Evolutionary conservation across 2,888 invertebrate species (phyloP), one percentile per base, ranked within the genome.

Genomic region (Synanthedon formicaeformis): DNA sequence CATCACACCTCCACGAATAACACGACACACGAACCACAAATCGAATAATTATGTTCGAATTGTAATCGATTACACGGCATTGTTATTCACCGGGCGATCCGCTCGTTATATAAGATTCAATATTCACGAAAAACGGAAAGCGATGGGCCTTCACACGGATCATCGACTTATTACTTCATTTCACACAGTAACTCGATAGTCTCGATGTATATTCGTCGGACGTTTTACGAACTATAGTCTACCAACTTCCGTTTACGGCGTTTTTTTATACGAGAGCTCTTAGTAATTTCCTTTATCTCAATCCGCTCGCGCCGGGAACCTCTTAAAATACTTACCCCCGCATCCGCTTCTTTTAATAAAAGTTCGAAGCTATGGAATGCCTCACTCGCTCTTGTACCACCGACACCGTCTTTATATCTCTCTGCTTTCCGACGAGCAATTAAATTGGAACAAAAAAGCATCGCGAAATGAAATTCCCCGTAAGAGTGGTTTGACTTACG

Each of bases 281-380:
- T 84, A 74, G 83, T 85, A 84, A 86, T 86, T 83, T 87, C 86
- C 86, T 87, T 84, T 82, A 86, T 86, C 77, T 71, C 78, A 75
- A 80, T 81, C 81, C 80, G 77, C 83, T 80, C 79, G 74, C 77
- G 81, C 70, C 81, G 78, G 69, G 73, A 80, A 77, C 78, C 83
- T 82, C 86, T 86, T 82, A 87, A 87, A 87, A 87, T 87, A 86
- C 87, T 76, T 84, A 81, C 81, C 86, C 85, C 78, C 69, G 73
- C 87, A 86, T 87, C 87, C 87, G 87, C 78, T 86, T 82, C 87
- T 86, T 86, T 83, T 85, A 86, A 85, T 86, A 85, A 80, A 23
- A 76, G 70, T 79, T 75, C 80, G 78, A 76, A 75, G 79, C 77
- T 69, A 70, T 69, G 84, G 85, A 83, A 85, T 85, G 81, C 75